Percentiles rank a stretch among this genome's conserved stretches.
Conservation (phyloP, 2,113 vertebrate species). For the Archocentrus centrarchus region DNA sequence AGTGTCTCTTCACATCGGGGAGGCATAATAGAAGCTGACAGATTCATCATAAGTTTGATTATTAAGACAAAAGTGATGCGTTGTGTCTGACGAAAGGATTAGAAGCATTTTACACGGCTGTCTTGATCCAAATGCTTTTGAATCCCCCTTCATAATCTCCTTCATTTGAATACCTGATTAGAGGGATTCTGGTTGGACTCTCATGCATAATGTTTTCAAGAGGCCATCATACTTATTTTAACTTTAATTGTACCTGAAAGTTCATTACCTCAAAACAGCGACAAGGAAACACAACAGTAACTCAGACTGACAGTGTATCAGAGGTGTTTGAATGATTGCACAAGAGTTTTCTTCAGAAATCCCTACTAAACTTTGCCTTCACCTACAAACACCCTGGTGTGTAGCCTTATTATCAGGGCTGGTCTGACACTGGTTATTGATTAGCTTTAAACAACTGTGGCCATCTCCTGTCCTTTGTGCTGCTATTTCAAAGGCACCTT, state of each 20-base stretch:
- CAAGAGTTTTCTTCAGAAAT: background rate
- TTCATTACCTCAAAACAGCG: conserved; percentile 33
- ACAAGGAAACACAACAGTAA: conserved; percentile 23
- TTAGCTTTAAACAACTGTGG: conserved; percentile 52
- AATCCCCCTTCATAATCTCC: conserved; percentile 55
- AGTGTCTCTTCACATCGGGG: conserved; percentile 17
- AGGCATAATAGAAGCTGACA: conserved; percentile 43
- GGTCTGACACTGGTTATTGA: conserved; percentile 44
- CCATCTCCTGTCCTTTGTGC: conserved; percentile 37
- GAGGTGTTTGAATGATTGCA: background rate
- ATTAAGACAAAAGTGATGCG: conserved; percentile 49
- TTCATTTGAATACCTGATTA: conserved; percentile 74
- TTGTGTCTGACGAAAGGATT: conserved; percentile 71
- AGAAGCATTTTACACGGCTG: conserved; percentile 65
- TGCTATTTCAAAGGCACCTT: conserved; percentile 50
- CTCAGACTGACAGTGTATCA: background rate
- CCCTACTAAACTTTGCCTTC: background rate
- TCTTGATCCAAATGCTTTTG: conserved; percentile 46
- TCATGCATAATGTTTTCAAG: conserved; percentile 40
- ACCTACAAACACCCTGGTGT: conserved; percentile 22
- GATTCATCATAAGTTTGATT: conserved; percentile 46
- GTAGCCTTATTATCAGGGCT: conserved; percentile 37
- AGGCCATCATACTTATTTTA: conserved; percentile 44
- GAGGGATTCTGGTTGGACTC: conserved; percentile 50
- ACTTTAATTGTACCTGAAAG: conserved; percentile 59